Conservation (phyloP, 2,797 vertebrate species). For the Hyperoplus lanceolatus region DNA sequence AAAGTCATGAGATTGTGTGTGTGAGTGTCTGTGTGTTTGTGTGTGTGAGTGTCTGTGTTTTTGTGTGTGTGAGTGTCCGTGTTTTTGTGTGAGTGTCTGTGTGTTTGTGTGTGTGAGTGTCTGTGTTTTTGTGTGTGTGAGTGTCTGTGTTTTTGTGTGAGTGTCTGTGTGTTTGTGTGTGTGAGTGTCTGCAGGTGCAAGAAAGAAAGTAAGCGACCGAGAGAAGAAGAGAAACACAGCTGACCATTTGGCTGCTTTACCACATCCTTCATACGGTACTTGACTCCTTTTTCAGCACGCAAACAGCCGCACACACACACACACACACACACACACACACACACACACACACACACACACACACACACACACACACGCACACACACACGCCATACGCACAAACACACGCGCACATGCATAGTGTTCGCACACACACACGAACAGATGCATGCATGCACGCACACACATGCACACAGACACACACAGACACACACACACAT, state of each 20-base stretch:
- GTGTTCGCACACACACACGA: not conserved
- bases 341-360: not conserved
- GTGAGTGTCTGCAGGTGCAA: conserved; percentile 57
- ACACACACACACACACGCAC: conserved; percentile 12
- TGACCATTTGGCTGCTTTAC: conserved; percentile 65
- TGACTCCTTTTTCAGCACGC: conserved; percentile 13
- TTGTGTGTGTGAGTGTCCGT: not conserved
- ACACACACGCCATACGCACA: not conserved
- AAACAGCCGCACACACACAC: too few relatives aligned
- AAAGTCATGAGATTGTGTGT: conserved; percentile 17
- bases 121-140: conserved; percentile 17
- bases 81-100: not conserved
- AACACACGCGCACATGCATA: not conserved
- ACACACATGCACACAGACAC: conserved; percentile 13
- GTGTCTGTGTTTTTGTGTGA: not conserved
- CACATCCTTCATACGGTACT: conserved; percentile 60
- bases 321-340: not conserved
- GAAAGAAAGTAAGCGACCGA: conserved; percentile 36
- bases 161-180: not conserved
- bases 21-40: not conserved
- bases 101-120: not conserved
- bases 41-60: not conserved
- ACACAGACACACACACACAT: conserved; percentile 10
- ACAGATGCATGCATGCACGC: conserved; percentile 1
- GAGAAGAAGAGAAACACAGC: conserved; percentile 61